Conservation (phyloP, 2,113 vertebrate genomes). For the Rhadina sibilatrix region DNA sequence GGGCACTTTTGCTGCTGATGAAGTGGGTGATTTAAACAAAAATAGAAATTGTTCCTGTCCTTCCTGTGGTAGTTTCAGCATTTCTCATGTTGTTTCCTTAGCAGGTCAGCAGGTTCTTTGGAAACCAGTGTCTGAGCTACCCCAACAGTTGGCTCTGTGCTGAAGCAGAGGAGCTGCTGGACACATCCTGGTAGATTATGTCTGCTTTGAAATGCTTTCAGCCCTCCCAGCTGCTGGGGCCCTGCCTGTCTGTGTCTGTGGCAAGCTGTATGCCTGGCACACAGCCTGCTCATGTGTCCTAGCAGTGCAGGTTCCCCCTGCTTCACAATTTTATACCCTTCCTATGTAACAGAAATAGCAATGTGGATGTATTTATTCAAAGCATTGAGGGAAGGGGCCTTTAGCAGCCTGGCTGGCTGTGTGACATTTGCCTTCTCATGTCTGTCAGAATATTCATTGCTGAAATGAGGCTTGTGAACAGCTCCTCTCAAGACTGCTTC, state of each 20-base stretch:
- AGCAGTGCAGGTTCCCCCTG: neutral
- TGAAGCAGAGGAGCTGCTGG: neutral
- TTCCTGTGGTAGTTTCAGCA: neutral
- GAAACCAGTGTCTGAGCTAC: neutral
- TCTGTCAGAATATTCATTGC: neutral
- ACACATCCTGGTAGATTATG: neutral
- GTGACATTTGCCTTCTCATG: neutral
- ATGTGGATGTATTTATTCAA: neutral
- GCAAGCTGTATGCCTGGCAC: neutral
- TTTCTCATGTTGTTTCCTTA: neutral
- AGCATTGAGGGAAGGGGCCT: neutral
- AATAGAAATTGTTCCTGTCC: neutral
- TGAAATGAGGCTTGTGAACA: neutral
- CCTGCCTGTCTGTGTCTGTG: accelerated
- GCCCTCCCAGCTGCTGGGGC: neutral
- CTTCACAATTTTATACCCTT: neutral
- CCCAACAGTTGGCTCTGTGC: neutral
- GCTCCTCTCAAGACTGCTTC: neutral
- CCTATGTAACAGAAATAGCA: neutral
- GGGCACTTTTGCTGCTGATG: neutral
- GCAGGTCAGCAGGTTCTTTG: neutral
- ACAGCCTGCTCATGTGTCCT: neutral
- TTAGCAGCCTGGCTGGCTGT: neutral
- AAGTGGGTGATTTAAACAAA: neutral
- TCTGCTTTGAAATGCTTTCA: neutral